phyloP scores from a whole-genome alignment of 2,888 invertebrate species.

The Carterocephalus palaemon region DNA sequence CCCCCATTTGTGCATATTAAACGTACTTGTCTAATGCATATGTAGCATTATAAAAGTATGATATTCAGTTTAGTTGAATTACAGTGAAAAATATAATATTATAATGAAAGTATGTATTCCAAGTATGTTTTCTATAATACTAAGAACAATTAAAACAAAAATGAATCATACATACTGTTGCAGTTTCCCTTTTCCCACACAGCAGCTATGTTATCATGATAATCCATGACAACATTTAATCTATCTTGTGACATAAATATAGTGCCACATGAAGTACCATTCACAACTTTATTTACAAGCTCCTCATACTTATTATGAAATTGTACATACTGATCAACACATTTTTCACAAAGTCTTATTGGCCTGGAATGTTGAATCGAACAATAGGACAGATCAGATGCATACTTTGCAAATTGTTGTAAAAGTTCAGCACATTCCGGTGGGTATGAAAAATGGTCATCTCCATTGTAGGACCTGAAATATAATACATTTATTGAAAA shows the following conservation, averaged over 20 bases:
- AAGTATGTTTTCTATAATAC: no score
- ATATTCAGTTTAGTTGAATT: no score
- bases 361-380: constrained; percentile 80
- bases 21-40: no score
- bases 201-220: constrained; percentile 73
- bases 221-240: constrained; percentile 79
- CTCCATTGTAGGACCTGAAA: constrained; percentile 38
- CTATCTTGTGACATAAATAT: constrained; percentile 80
- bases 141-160: constrained; percentile 1
- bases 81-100: no score
- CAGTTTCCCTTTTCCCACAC: constrained; percentile 82
- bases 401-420: constrained; percentile 71
- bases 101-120: no score
- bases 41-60: no score
- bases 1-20: no score
- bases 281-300: constrained; percentile 60
- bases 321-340: constrained; percentile 74
- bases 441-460: constrained; percentile 37
- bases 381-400: constrained; percentile 80
- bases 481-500: not conserved
- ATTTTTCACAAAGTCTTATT: constrained; percentile 79
- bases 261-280: constrained; percentile 79
- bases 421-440: constrained; percentile 50
- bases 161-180: constrained; percentile 65
- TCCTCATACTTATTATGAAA: constrained; percentile 73